These are phyloP conservation scores for Cordilura impudica DNA, from an alignment of 2,888 invertebrate species.

Conservation along the genomic window DNA sequence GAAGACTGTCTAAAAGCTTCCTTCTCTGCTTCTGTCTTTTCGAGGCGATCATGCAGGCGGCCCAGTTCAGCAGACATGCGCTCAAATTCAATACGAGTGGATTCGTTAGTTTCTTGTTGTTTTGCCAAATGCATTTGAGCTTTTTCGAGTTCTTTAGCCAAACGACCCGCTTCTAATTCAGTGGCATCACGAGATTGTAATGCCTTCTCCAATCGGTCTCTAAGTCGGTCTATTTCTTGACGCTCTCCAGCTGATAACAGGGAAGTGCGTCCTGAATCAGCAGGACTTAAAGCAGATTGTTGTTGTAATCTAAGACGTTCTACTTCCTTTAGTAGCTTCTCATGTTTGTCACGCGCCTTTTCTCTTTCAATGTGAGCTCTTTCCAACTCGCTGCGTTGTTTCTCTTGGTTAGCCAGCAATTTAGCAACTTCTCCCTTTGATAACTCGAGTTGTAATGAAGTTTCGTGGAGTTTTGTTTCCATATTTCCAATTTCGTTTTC, in stretches of 20 bases:
- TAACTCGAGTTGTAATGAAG: constrained; percentile 88
- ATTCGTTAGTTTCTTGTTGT: constrained; percentile 89
- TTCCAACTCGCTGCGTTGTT: constrained; percentile 88
- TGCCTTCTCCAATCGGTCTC: constrained; percentile 92
- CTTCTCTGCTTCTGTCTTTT: constrained; percentile 87
- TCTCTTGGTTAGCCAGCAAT: constrained; percentile 86
- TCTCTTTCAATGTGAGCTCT: constrained; percentile 92
- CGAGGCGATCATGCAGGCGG: constrained; percentile 88
- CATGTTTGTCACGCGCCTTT: constrained; percentile 91
- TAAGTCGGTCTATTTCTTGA: constrained; percentile 89
- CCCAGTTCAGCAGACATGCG: constrained; percentile 89
- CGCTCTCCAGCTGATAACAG: constrained; percentile 81
- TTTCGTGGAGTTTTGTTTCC: constrained; percentile 88
- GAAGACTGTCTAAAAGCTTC: constrained; percentile 86
- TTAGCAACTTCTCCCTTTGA: constrained; percentile 89
- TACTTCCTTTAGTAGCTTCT: constrained; percentile 85
- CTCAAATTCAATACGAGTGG: constrained; percentile 90
- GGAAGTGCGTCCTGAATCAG: constrained; percentile 77
- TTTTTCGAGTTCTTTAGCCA: constrained; percentile 91
- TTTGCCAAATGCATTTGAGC: constrained; percentile 90
- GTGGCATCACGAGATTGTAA: constrained; percentile 86
- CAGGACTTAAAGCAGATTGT: constrained; percentile 78
- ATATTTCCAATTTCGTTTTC: constrained; percentile 87
- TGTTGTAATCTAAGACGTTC: constrained; percentile 80
- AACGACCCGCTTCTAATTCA: constrained; percentile 89